These are phyloP conservation scores for Prietella phreatophila DNA, from an alignment of 2,113 vertebrate genomes.

Conservation along the genomic window DNA sequence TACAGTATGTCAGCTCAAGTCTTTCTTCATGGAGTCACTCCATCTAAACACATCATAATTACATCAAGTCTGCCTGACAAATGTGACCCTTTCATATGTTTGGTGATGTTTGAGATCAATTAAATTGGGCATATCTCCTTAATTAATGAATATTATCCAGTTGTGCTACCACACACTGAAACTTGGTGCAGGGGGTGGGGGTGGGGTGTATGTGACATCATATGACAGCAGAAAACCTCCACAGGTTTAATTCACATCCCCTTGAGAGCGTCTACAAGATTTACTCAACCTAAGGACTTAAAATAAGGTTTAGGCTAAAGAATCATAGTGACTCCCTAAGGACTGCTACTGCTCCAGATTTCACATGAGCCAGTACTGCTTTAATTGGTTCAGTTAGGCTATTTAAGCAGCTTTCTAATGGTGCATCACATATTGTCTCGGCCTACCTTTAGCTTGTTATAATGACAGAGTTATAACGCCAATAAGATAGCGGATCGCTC, in stretches of 20 bases:
- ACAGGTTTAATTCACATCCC: slow-evolving; percentile 36
- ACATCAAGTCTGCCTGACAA: slow-evolving; percentile 63
- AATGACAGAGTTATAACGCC: slow-evolving; percentile 9
- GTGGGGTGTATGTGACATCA: slow-evolving; percentile 19
- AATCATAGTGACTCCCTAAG: slow-evolving; percentile 40
- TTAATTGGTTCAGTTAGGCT: slow-evolving; percentile 46
- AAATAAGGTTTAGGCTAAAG: slow-evolving; percentile 45
- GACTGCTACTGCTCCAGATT: slow-evolving; percentile 42
- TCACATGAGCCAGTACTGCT: slow-evolving; percentile 29
- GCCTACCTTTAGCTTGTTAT: background rate
- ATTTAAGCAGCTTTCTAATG: slow-evolving; percentile 34
- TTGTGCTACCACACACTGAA: slow-evolving; percentile 67
- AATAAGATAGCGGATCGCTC: background rate
- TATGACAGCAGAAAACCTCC: slow-evolving; percentile 51
- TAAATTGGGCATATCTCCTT: slow-evolving; percentile 71
- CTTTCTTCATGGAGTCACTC: slow-evolving; percentile 9
- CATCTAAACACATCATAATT: slow-evolving; percentile 62
- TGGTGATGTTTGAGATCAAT: slow-evolving; percentile 62
- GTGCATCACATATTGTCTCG: slow-evolving; percentile 13
- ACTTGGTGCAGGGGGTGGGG: background rate
- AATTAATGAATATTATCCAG: slow-evolving; percentile 70
- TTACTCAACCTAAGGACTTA: slow-evolving; percentile 48
- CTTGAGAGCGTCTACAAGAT: slow-evolving; percentile 52
- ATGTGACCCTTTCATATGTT: slow-evolving; percentile 65
- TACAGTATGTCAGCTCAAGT: slow-evolving; percentile 3